phyloP scores from a whole-genome alignment of 2,888 invertebrate genomes.

The Dyspetes luteomarginatus region DNA sequence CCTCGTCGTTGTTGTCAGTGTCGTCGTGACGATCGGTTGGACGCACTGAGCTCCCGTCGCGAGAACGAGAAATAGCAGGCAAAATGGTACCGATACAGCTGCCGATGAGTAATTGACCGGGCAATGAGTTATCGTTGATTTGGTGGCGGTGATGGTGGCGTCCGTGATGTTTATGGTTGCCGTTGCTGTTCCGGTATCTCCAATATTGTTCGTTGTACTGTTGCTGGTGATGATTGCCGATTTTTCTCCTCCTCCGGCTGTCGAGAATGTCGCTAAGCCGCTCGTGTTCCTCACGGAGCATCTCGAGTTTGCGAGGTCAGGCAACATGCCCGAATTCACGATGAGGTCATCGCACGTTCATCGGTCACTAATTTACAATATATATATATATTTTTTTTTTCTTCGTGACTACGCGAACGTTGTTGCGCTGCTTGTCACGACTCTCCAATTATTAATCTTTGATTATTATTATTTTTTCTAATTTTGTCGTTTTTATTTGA shows the following conservation, averaged over 20 bases:
- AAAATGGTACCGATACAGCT: conserved; percentile 55
- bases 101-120: conserved; percentile 22
- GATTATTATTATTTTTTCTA: neutral
- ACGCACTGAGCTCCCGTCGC: conserved; percentile 54
- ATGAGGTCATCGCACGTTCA: conserved; percentile 67
- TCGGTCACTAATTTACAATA: conserved; percentile 48
- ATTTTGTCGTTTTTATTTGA: no score
- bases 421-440: neutral
- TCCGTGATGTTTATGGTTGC: conserved; percentile 14
- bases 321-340: conserved; percentile 70
- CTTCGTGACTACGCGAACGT: neutral
- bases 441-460: neutral
- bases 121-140: conserved; percentile 44
- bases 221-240: conserved; percentile 31
- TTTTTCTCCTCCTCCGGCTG: conserved; percentile 41
- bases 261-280: conserved; percentile 55
- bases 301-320: conserved; percentile 66
- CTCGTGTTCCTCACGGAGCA: conserved; percentile 67
- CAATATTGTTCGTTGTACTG: conserved; percentile 48
- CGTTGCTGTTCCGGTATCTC: conserved; percentile 18
- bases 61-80: conserved; percentile 58
- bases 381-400: neutral
- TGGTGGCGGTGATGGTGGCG: conserved; percentile 23
- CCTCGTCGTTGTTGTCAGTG: conserved; percentile 48
- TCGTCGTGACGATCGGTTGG: conserved; percentile 29